Base-by-base conservation (phyloP, 2,888 invertebrate species). In the Chloroclystis v-ata region DNA sequence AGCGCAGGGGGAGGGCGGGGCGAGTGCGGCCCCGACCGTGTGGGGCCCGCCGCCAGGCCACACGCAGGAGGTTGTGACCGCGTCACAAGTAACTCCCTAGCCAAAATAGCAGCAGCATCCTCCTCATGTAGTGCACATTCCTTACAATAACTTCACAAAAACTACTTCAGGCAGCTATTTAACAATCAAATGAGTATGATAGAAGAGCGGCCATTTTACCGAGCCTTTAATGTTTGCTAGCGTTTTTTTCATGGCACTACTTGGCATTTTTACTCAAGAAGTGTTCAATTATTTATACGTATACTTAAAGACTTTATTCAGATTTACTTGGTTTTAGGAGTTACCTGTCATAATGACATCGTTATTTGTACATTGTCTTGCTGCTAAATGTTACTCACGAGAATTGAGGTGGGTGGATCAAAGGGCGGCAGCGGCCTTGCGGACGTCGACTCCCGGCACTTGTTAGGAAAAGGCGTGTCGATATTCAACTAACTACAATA, bases 11-110 rank as follows among this genome's bases (percentile, higher is more conserved):
- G 84, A 86, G 87, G 89, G 88, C 87, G 86, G 88, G 85, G 87
- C 87, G 76, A 82, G 75, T 68, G 78, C 82, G 77, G 85, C 79
- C 82, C 84, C 83, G 75, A 80, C 82, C 81, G 86, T 82, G 88
- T 89, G 89, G 89, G 89, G 89, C 89, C 84, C 84, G 82, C 84
- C 84, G 82, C 69, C 84, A 84, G 83, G 85, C 85, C 86, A 82
- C 84, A 82, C 87, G 84, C 84, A 78, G 84, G 87, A 85, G 89
- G 89, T 89, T 90, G 90, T 89, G 90, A 90, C 90, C 86, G 82
- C 82, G 81, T 82, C 75, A 72, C 76, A 69, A 84, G 87, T 75
- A 78, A 87, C 87, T 84, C 88, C 88, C 88, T 86, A 78, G 80
- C 80, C 82, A 71, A 83, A 85, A 84, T 77, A 78, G 73, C 69